Conservation (phyloP, 2,797 vertebrate genomes). For the Hoplostethus atlanticus region DNA sequence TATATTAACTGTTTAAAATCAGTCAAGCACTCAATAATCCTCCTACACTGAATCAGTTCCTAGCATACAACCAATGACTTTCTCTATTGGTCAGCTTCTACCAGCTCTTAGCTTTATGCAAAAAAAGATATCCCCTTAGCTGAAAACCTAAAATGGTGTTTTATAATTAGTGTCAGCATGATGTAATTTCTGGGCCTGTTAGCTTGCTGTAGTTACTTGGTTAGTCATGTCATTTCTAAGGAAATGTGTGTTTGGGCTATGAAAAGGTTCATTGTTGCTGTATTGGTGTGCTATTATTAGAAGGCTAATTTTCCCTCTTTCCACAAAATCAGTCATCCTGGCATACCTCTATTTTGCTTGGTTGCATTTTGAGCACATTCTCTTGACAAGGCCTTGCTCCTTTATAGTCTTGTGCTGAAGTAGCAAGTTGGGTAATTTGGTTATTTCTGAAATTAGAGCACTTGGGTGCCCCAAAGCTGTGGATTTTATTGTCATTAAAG, state of each 20-base stretch:
- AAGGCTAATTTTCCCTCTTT: conserved; percentile 67
- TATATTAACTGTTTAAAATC: too few relatives aligned
- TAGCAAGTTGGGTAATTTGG: conserved; percentile 74
- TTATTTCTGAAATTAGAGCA: conserved; percentile 73
- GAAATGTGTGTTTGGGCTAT: conserved; percentile 60
- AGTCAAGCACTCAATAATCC: too few relatives aligned
- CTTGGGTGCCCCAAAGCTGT: conserved; percentile 54
- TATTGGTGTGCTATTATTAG: conserved; percentile 75
- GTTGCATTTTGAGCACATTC: conserved; percentile 75
- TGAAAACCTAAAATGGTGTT: conserved; percentile 25
- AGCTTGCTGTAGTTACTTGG: conserved; percentile 22
- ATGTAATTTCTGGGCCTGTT: conserved; percentile 36
- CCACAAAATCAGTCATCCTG: conserved; percentile 76
- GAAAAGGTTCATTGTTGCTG: conserved; percentile 69
- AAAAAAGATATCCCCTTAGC: too few relatives aligned
- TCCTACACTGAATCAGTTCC: background rate
- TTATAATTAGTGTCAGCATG: conserved; percentile 41
- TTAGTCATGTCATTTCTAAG: conserved; percentile 53
- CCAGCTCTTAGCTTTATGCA: too few relatives aligned
- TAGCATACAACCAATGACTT: background rate
- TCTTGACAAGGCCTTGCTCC: conserved; percentile 60
- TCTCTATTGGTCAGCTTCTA: too few relatives aligned
- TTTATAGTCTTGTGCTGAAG: conserved; percentile 73
- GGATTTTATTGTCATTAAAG: conserved; percentile 61
- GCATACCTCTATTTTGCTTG: conserved; percentile 76